Conservation (phyloP, 1,140 invertebrate genomes). For the Mycetomoellerius zeteki region DNA sequence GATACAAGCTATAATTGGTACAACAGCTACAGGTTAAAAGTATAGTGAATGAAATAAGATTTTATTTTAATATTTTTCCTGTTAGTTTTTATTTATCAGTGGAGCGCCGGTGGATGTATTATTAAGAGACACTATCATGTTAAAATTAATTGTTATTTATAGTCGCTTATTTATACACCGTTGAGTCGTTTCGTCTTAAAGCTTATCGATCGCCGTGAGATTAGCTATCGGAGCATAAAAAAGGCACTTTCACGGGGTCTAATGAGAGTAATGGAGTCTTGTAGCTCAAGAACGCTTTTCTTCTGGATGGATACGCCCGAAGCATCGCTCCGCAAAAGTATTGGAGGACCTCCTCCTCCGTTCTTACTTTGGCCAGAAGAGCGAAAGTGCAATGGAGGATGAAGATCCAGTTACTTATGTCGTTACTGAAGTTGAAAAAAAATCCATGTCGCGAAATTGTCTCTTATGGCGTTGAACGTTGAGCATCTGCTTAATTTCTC, state of each 20-base stretch:
- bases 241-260: conserved; percentile 52
- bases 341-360: conserved; percentile 25
- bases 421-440: conserved; percentile 61
- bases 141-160: conserved; percentile 57
- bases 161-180: conserved; percentile 40
- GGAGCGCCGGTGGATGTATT: background rate
- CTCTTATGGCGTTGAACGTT: conserved; percentile 57
- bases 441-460: conserved; percentile 55
- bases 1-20: conserved; percentile 31
- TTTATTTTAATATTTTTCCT: background rate
- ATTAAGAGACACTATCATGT: conserved; percentile 1
- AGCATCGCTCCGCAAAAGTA: conserved; percentile 54
- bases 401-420: conserved; percentile 62
- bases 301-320: conserved; percentile 62
- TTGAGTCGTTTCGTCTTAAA: conserved; percentile 41
- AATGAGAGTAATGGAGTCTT: conserved; percentile 64
- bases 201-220: conserved; percentile 58
- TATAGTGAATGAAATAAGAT: background rate
- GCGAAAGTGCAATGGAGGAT: conserved; percentile 45
- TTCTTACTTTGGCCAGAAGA: conserved; percentile 18
- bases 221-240: conserved; percentile 56
- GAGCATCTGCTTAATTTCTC: conserved; percentile 65
- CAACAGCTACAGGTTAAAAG: background rate
- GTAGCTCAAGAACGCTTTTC: conserved; percentile 58
- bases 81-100: background rate